Conservation (phyloP, 2,113 vertebrate genomes). For the Macrotis lagotis region DNA sequence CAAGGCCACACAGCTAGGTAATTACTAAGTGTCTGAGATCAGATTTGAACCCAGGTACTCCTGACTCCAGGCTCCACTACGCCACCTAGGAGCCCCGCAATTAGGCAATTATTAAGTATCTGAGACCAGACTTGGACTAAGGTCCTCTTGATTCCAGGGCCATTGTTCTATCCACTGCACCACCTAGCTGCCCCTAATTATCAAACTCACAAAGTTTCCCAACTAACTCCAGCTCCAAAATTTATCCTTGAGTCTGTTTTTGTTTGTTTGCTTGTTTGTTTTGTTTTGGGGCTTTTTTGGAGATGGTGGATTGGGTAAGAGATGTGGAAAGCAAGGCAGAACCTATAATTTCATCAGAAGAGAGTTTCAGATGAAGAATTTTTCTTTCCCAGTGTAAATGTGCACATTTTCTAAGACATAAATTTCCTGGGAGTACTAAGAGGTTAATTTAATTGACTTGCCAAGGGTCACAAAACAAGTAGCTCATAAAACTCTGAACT, state of each 20-base stretch:
- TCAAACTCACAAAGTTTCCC: too few relatives aligned
- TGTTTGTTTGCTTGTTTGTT: background rate
- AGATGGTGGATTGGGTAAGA: background rate
- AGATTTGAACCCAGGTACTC: too few relatives aligned
- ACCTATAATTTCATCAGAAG: background rate
- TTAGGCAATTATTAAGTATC: too few relatives aligned
- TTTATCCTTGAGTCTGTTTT: background rate
- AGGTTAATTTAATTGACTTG: background rate
- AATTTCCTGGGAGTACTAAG: background rate
- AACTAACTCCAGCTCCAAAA: background rate
- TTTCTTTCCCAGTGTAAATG: background rate
- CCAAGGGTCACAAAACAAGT: background rate
- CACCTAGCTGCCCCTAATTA: too few relatives aligned
- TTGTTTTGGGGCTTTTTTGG: background rate
- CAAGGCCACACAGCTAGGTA: too few relatives aligned
- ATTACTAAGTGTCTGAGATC: too few relatives aligned
- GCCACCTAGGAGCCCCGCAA: too few relatives aligned
- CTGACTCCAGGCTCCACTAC: too few relatives aligned
- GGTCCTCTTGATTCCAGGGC: too few relatives aligned
- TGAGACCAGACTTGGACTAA: too few relatives aligned
- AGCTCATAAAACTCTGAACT: background rate
- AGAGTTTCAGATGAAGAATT: background rate
- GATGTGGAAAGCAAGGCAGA: background rate
- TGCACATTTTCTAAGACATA: background rate
- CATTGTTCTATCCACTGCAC: too few relatives aligned